These are phyloP conservation scores for Rhogogaster chlorosoma DNA, from an alignment of 2,888 invertebrate species.

Conservation along the genomic window DNA sequence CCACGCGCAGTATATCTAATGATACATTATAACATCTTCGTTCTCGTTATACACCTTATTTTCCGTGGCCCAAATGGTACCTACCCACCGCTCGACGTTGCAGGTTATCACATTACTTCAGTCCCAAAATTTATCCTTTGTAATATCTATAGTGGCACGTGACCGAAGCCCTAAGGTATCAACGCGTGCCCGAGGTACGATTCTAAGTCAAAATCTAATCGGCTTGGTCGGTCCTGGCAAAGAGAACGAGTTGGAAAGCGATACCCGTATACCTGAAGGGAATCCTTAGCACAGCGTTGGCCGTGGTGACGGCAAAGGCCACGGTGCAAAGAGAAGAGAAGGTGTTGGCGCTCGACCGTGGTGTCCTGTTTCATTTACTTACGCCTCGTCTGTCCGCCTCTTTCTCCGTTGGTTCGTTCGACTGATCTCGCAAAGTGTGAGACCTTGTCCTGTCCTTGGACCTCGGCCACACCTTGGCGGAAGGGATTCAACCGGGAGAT, in stretches of 20 bases:
- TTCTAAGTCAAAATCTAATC: constrained; percentile 45
- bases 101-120: background rate
- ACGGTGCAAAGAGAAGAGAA: constrained; percentile 7
- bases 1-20: background rate
- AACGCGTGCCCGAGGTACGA: constrained; percentile 33
- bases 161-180: constrained; percentile 15
- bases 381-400: constrained; percentile 39
- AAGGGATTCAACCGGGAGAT: constrained; percentile 25
- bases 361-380: constrained; percentile 51
- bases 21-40: background rate
- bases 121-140: background rate
- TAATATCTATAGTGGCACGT: constrained; percentile 22
- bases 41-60: background rate
- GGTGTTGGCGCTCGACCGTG: constrained; percentile 22
- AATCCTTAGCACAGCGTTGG: constrained; percentile 5
- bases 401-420: constrained; percentile 6
- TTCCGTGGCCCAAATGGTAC: background rate
- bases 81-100: background rate
- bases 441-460: constrained; percentile 22
- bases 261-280: constrained; percentile 42
- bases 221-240: constrained; percentile 19
- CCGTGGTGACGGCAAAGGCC: constrained; percentile 12
- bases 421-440: constrained; percentile 41
- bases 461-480: constrained; percentile 38
- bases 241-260: constrained; percentile 20